A percentile compares a stretch with the other conserved stretches of the same genome.
phyloP scores from a whole-genome alignment of 2,113 vertebrate species.

The Cololabis saira region DNA sequence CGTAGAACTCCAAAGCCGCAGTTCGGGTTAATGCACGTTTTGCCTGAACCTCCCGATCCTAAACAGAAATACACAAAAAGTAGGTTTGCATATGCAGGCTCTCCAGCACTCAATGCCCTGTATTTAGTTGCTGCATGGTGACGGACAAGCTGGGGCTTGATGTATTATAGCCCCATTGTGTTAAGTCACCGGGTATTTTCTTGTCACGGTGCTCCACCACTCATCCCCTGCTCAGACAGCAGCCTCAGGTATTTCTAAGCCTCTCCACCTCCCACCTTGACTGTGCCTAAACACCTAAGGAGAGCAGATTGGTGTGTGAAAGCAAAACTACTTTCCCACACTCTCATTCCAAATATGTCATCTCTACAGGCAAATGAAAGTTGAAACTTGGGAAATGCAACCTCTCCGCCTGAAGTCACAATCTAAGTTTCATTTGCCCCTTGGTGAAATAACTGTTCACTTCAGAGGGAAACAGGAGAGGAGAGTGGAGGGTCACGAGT shows the following conservation, averaged over 20 bases:
- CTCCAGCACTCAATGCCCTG: conserved; percentile 7
- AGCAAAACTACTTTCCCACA: conserved; percentile 62
- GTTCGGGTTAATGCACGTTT: conserved; percentile 4
- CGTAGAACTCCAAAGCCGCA: background rate
- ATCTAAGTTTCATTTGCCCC: conserved; percentile 47
- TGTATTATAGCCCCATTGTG: conserved; percentile 54
- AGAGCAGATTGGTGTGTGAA: conserved; percentile 48
- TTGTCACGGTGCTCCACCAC: conserved; percentile 52
- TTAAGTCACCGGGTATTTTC: conserved; percentile 60
- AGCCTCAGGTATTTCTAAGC: conserved; percentile 67
- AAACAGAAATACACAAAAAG: conserved; percentile 9
- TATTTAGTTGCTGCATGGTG: conserved; percentile 19
- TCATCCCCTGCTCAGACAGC: conserved; percentile 53
- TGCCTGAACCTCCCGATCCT: conserved; percentile 4
- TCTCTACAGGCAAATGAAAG: conserved; percentile 59
- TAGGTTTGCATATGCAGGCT: conserved; percentile 11
- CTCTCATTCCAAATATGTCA: conserved; percentile 69
- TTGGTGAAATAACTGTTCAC: conserved; percentile 50
- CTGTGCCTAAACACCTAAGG: conserved; percentile 52
- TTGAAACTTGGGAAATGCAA: conserved; percentile 64
- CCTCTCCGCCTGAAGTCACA: conserved; percentile 67
- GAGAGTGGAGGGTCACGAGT: conserved; percentile 53
- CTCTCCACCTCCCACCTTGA: conserved; percentile 34
- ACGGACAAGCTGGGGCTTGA: conserved; percentile 56
- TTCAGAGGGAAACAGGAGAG: conserved; percentile 48